phyloP scores from a whole-genome alignment of 2,888 invertebrate genomes.

The Mongoloraphidia duomilia region DNA sequence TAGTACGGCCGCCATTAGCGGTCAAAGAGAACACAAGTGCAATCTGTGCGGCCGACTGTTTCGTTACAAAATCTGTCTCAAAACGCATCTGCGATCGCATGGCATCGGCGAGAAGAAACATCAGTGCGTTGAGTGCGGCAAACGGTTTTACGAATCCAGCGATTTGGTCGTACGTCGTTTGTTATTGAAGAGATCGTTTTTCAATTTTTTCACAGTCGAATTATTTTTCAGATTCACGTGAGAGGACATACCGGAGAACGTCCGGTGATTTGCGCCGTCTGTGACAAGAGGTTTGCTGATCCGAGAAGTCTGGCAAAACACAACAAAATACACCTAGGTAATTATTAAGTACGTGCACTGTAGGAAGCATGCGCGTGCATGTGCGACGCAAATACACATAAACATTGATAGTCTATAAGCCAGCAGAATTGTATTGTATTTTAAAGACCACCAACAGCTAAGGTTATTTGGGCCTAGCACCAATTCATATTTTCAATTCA shows the following conservation, averaged over 20 bases:
- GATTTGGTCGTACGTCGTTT: conserved; percentile 15
- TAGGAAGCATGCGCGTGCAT: no score
- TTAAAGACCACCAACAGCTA: no score
- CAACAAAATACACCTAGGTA: conserved; percentile 21
- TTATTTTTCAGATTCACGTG: conserved; percentile 17
- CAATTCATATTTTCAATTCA: no score
- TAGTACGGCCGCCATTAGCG: no score
- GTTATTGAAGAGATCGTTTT: neutral
- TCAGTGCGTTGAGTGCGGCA: conserved; percentile 17
- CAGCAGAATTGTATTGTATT: no score
- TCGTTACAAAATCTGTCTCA: conserved; percentile 13
- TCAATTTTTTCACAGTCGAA: neutral
- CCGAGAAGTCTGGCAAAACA: conserved; percentile 19
- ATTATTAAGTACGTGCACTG: no score
- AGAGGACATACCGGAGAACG: conserved; percentile 19
- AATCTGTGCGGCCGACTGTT: conserved; percentile 13
- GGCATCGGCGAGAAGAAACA: conserved; percentile 15
- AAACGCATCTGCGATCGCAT: conserved; percentile 15
- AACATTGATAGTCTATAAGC: no score
- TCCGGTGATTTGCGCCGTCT: conserved; percentile 17
- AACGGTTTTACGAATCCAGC: conserved; percentile 19
- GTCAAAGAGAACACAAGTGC: conserved; percentile 7
- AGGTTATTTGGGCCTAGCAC: no score
- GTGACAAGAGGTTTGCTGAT: conserved; percentile 20
- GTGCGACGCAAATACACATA: no score